Conservation (phyloP, 2,113 vertebrate genomes). For the Xenus cinereus region DNA sequence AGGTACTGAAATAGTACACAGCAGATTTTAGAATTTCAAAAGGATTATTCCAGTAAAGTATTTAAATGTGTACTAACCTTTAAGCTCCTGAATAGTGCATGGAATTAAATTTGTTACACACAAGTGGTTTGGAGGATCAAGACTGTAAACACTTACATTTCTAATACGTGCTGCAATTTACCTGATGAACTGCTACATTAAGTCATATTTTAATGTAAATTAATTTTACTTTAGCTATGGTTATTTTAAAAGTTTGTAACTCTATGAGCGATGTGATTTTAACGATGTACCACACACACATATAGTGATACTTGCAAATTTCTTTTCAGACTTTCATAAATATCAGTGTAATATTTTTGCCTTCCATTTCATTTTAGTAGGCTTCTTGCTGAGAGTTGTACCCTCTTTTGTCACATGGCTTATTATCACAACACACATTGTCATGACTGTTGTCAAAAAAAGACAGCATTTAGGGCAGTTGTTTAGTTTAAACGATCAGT, state of each 20-base stretch:
- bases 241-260: not conserved
- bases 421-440: not conserved
- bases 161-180: not conserved
- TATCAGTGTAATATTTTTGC: not conserved
- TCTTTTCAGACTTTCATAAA: not conserved
- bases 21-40: not conserved
- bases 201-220: not conserved
- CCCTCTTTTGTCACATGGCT: not conserved
- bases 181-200: not conserved
- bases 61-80: not conserved
- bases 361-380: not conserved
- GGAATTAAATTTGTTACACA: not conserved
- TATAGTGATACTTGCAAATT: not conserved
- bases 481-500: constrained; percentile 43
- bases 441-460: not conserved
- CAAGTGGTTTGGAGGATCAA: not conserved
- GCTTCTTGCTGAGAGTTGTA: not conserved
- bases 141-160: not conserved
- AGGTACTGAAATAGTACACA: not conserved
- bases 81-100: not conserved
- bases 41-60: not conserved
- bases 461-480: not conserved
- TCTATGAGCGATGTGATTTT: not conserved
- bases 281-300: not conserved
- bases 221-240: not conserved